A percentile compares a stretch with the other conserved stretches of the same genome.
phyloP scores from a whole-genome alignment of 2,888 invertebrate species.

The Erebia palarica region DNA sequence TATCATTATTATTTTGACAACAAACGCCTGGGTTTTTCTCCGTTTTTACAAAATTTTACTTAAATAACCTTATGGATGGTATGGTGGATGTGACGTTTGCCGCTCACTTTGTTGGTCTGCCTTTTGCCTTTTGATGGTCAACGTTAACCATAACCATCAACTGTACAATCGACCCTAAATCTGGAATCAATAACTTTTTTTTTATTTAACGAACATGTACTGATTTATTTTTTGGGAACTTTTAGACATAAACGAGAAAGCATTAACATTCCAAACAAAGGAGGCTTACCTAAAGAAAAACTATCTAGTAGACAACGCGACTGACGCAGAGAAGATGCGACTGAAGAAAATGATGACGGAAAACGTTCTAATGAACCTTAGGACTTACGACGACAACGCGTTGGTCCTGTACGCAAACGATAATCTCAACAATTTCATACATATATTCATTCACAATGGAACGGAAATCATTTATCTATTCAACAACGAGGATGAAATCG shows the following conservation, averaged over 20 bases:
- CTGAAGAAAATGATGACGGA: slow-evolving; percentile 89
- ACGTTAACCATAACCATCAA: no score
- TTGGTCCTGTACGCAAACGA: slow-evolving; percentile 95
- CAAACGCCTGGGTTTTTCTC: no score
- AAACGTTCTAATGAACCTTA: slow-evolving; percentile 92
- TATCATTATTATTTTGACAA: no score
- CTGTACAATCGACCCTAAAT: no score
- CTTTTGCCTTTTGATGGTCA: no score
- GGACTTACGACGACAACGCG: slow-evolving; percentile 92
- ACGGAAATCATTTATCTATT: slow-evolving; percentile 92
- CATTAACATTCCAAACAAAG: slow-evolving; percentile 92
- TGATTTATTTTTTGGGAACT: neutral
- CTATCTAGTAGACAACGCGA: slow-evolving; percentile 86
- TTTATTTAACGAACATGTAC: neutral
- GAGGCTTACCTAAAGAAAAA: slow-evolving; percentile 91
- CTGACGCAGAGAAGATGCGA: slow-evolving; percentile 83
- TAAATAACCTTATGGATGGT: no score
- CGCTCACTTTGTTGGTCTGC: no score
- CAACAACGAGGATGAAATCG: slow-evolving; percentile 90
- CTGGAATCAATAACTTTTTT: no score
- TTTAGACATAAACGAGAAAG: slow-evolving; percentile 94
- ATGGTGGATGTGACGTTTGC: no score
- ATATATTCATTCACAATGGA: slow-evolving; percentile 91
- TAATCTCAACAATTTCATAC: slow-evolving; percentile 95
- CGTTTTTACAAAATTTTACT: no score